phyloP scores from a whole-genome alignment of 2,888 invertebrate species.

The Synanthedon andrenaeformis region DNA sequence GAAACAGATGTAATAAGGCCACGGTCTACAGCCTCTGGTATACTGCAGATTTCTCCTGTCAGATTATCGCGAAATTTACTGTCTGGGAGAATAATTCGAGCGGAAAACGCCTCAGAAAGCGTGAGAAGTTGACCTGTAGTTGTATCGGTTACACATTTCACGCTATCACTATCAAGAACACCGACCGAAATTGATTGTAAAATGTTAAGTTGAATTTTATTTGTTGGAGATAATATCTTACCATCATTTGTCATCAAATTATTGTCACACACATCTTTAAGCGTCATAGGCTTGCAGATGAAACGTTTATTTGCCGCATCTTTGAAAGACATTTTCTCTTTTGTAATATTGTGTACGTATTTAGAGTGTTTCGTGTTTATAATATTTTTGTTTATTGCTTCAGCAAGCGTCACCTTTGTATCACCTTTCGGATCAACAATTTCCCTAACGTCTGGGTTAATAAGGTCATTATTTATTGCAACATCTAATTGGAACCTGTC shows the following conservation, averaged over 20 bases:
- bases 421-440: slow-evolving; percentile 86
- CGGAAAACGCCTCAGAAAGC: slow-evolving; percentile 85
- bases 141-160: slow-evolving; percentile 87
- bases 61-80: slow-evolving; percentile 81
- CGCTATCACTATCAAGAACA: slow-evolving; percentile 84
- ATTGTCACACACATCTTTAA: slow-evolving; percentile 87
- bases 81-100: slow-evolving; percentile 82
- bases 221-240: slow-evolving; percentile 84
- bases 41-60: slow-evolving; percentile 78
- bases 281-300: slow-evolving; percentile 90
- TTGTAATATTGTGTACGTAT: slow-evolving; percentile 79
- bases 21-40: slow-evolving; percentile 89
- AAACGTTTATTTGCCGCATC: slow-evolving; percentile 86
- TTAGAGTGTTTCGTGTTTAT: slow-evolving; percentile 86
- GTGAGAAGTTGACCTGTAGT: slow-evolving; percentile 83
- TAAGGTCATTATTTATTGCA: slow-evolving; percentile 82
- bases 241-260: slow-evolving; percentile 82
- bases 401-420: slow-evolving; percentile 82
- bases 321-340: slow-evolving; percentile 81
- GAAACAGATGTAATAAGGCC: slow-evolving; percentile 90
- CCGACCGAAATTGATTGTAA: slow-evolving; percentile 89
- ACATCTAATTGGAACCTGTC: slow-evolving; percentile 84
- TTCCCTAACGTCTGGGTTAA: slow-evolving; percentile 84
- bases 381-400: slow-evolving; percentile 83
- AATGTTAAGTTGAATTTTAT: slow-evolving; percentile 80